Evolutionary conservation across 2,888 invertebrate species (phyloP), one percentile per base, ranked within the genome.

Genomic region (Spialia ferax): DNA sequence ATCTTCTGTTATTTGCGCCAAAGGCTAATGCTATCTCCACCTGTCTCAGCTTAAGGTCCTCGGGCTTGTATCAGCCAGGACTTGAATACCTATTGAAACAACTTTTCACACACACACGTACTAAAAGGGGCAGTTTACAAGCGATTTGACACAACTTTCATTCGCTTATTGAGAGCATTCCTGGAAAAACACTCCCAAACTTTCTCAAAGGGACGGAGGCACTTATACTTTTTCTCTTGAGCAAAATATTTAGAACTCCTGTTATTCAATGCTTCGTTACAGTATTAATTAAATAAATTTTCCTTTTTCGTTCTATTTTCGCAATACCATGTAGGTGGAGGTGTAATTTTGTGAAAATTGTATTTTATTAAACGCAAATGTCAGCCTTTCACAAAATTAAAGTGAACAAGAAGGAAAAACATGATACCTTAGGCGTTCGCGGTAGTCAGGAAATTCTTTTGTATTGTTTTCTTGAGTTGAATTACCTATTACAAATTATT

Each of bases 1-100:
- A 57, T 54, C 55, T 38, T 32, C 71, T 71, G 42, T 50, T 66
- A 69, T 74, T 76, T 81, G 71, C 18, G 70, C 75, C 73, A 71
- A 26, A 71, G 69, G 55, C 59, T 74, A 73, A 73, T 75, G 75
- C 79, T 84, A 86, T 83, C 82, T 83, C 76, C 75, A 74, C 76
- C 74, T 83, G 80, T 77, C 74, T 76, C 76, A 52, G 71, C 81
- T 79, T 82, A 80, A 77, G 75, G 72, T 73, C 76, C 77, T 75
- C 79, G 79, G 77, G 59, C 65, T 77, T 76, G 75, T 85, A 84
- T 85, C 80, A 81, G 76, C 74, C 79, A 80, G 78, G 77, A 78
- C 82, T 76, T 86, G 82, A 87, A 88, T 85, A 79, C 66, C 84
- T 79, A 86, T 88, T 85, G 83, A 87, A 87, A 81, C 76, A 79